Base-by-base conservation (phyloP, 92 coral and sea anemone species). In the Heliopora coerulea region DNA sequence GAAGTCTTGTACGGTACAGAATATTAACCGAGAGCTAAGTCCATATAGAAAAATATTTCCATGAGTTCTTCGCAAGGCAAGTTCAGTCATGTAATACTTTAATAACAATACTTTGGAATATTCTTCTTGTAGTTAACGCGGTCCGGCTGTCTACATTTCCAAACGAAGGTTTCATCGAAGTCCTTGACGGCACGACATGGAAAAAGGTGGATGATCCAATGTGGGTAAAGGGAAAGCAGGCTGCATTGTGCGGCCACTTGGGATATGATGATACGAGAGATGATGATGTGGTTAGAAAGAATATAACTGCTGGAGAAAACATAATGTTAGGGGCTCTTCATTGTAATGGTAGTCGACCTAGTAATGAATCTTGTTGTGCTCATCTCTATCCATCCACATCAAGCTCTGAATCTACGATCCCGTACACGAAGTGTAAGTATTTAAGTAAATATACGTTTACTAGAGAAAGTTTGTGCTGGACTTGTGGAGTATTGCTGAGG, bases 401-500 rank as follows among this genome's bases (percentile, higher is more conserved):
- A 19, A 31, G 40, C 21, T 19, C 21, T 25, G 4, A 14, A 31
- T 61, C 67, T 0, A 19, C 20, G 67, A 11, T 61, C 0, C 39
- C 67, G 19, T 61, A 61, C 42, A 31, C 31, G 39, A 61, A 61
- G 31, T 61, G 67, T 61, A 61, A 27, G 67, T 61, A 31, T 31
- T 31, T 31, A 27, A n/a, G n/a, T n/a, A n/a, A 21, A 56, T 56
- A n/a, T n/a, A n/a, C n/a, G n/a, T n/a, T n/a, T n/a, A n/a, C n/a
- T n/a, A n/a, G n/a, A n/a, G n/a, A n/a, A n/a, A n/a, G n/a, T n/a
- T n/a, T n/a, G n/a, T n/a, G n/a, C n/a, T n/a, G n/a, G n/a, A n/a
- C n/a, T n/a, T n/a, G n/a, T n/a, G n/a, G n/a, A n/a, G n/a, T n/a
- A n/a, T n/a, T n/a, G n/a, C n/a, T n/a, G n/a, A n/a, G n/a, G n/a